Evolutionary conservation across 1,140 invertebrate species (phyloP), one percentile per base, ranked within the genome.

Genomic region (Solenopsis fugax): DNA sequence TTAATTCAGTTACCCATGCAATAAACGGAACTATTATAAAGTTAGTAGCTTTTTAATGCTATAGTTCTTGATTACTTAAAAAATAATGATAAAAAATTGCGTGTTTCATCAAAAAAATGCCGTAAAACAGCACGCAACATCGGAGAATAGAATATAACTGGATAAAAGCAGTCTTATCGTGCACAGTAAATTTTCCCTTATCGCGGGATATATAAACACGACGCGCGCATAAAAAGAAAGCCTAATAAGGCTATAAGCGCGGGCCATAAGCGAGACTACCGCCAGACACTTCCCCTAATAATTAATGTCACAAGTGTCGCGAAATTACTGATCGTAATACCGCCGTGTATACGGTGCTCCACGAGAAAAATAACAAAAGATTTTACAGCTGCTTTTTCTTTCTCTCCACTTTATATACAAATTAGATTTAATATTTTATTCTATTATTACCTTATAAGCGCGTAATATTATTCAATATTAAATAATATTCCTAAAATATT

Each of bases 271-370:
- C 13, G 45, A 56, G 4, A 56, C 24, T 41, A 24, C 48, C 37
- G 69, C 80, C 13, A 62, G 41, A 62, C 24, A 62, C n/a, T 62
- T 58, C 4, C 34, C 37, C 37, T 29, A 50, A 65, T 81, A 81
- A 81, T 71, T 69, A 71, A 81, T 81, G 48, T 4, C 16, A 54
- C 48, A 37, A 81, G 77, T 56, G 48, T 41, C 21, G 64, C 64
- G 41, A 10, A 81, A 71, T 81, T 81, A 81, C 50, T 41, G 77
- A 81, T 81, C 21, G 9, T 71, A 67, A 18, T 13, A 76, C 5
- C 18, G 29, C 1, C 12, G 18, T 41, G n/a, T 21, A 60, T 34
- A 72, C 21, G 2, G 41, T 60, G 52, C 48, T 13, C 10, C 18
- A 1, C 10, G 64, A 67, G 60, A 78, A 78, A 82, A 48, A 78